These are phyloP conservation scores for Dorcus hopei DNA, from an alignment of 2,888 invertebrate genomes.

Conservation along the genomic window DNA sequence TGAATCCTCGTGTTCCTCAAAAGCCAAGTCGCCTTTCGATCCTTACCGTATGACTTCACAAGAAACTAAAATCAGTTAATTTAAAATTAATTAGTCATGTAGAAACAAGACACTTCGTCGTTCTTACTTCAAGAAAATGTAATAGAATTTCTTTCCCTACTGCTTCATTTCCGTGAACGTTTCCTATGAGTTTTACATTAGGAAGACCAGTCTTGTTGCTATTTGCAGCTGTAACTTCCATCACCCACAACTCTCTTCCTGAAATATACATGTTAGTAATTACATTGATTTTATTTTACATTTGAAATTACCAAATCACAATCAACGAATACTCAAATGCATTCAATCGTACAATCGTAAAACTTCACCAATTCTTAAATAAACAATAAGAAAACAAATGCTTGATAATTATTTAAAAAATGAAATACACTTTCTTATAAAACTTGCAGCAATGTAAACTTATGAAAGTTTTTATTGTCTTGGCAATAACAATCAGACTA, in stretches of 20 bases:
- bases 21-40: slow-evolving; percentile 55
- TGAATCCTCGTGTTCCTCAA: slow-evolving; percentile 68
- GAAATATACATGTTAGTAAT: slow-evolving; percentile 21
- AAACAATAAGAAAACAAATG: too few species aligned
- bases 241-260: slow-evolving; percentile 59
- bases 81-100: neutral
- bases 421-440: too few species aligned
- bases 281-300: neutral
- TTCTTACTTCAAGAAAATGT: slow-evolving; percentile 51
- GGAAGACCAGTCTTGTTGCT: slow-evolving; percentile 51
- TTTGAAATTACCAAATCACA: too few species aligned
- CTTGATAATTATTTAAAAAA: too few species aligned
- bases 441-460: too few species aligned
- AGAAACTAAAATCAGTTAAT: slow-evolving; percentile 45
- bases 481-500: too few species aligned
- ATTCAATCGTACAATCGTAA: too few species aligned
- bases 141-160: slow-evolving; percentile 66
- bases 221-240: slow-evolving; percentile 51
- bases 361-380: too few species aligned
- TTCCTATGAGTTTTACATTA: slow-evolving; percentile 69
- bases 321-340: neutral
- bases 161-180: slow-evolving; percentile 72
- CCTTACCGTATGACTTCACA: slow-evolving; percentile 47
- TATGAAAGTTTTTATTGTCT: too few species aligned
- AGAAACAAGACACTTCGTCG: neutral